Base-by-base conservation (phyloP, 1,140 invertebrate species). In the Trichonephila inaurata region DNA sequence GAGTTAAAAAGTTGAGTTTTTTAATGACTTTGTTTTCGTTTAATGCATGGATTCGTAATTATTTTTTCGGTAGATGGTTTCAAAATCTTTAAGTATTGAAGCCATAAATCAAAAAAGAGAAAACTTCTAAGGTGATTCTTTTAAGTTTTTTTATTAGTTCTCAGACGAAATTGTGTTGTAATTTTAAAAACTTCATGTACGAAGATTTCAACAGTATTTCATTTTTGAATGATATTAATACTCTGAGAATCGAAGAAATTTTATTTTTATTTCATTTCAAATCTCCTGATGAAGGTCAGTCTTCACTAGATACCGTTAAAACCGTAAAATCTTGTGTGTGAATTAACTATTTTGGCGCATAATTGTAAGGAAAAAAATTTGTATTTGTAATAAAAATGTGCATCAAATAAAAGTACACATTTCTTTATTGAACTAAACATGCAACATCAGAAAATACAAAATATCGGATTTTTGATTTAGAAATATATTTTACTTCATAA, bases 11-110 rank as follows among this genome's bases (percentile, higher is more conserved):
- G 81, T 28, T 40, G 12, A 18, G 33, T 40, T 88, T 88, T 89
- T n/a, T n/a, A n/a, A 89, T 24, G 64, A 72, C 88, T 89, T 89
- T 89, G 88, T 89, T 89, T 89, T 69, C 88, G 62, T 66, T 88
- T 88, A 33, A 61, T 66, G 58, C 44, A 21, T 58, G n/a, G 60
- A 24, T 40, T n/a, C 62, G 86, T 64, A 64, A 66, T 87, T 87
- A 64, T 44, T 88, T 62, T 64, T 88, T 40, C 24, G 5, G 21
- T n/a, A 19, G 18, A 51, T 21, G 86, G 14, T 64, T 88, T n/a
- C 24, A 62, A 64, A n/a, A 21, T 8, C 10, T 87, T 88, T 88
- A 64, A 66, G 61, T 66, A 88, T 61, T 64, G 58, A 21, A 64
- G 58, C 19, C 86, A 58, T 64, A 88, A 88, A 64, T 88, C 62